Evolutionary conservation across 2,888 invertebrate species (phyloP).

Genomic region (Drosophila setosimentum): DNA sequence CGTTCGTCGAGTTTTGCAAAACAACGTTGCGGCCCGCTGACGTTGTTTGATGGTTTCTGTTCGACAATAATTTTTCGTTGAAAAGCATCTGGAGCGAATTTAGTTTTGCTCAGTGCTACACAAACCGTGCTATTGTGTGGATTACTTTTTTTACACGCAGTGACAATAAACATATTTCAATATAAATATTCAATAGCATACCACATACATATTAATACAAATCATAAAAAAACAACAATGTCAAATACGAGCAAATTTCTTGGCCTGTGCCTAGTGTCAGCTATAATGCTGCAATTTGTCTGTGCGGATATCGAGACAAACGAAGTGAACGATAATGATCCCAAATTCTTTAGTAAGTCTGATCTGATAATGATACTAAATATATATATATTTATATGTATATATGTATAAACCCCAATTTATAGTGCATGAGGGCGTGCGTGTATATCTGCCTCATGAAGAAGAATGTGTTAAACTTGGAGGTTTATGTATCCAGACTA

Average conservation of each 20-base stretch:
- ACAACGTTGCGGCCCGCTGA: conserved; percentile 38
- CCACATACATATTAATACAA: background rate
- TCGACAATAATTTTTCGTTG: conserved; percentile 60
- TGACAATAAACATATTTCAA: conserved; percentile 14
- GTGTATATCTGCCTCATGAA: conserved; percentile 78
- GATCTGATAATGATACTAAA: background rate
- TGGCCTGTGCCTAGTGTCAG: conserved; percentile 62
- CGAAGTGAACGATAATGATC: conserved; percentile 72
- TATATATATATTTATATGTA: background rate
- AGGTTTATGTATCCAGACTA: conserved; percentile 82
- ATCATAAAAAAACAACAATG: conserved; percentile 34
- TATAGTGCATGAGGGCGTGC: conserved; percentile 82
- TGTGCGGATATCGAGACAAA: conserved; percentile 78
- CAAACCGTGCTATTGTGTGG: conserved; percentile 67
- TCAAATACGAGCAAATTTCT: conserved; percentile 52
- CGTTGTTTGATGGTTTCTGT: conserved; percentile 30
- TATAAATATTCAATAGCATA: conserved; percentile 1
- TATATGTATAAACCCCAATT: conserved; percentile 2
- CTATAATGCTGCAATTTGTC: conserved; percentile 56
- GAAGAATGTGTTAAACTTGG: conserved; percentile 83
- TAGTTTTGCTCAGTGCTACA: conserved; percentile 65
- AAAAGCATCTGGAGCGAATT: conserved; percentile 71
- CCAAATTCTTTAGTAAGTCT: conserved; percentile 77
- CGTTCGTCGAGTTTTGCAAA: conserved; percentile 75
- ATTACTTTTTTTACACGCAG: conserved; percentile 48